Conservation (phyloP, 1,140 invertebrate genomes). For the Coelopa frigida region DNA sequence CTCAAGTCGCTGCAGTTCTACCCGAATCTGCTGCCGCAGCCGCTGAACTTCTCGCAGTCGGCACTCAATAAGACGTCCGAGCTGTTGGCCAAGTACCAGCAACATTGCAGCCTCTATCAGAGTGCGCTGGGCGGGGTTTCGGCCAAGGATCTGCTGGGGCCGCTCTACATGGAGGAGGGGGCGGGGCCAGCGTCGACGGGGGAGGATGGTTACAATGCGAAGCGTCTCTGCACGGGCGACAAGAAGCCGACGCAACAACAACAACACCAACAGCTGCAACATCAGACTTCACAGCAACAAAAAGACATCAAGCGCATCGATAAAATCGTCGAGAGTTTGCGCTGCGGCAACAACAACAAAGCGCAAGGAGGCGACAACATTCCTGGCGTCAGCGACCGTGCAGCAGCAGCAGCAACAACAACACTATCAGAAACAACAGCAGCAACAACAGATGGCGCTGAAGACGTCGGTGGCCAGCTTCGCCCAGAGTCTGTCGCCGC, state of each 20-base stretch:
- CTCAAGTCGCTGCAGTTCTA: constrained; percentile 41
- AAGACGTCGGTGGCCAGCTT: constrained; percentile 26
- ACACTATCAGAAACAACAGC: constrained; percentile 1
- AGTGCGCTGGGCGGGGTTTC: constrained; percentile 16
- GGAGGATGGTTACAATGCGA: constrained; percentile 24
- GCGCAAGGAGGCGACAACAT: not conserved
- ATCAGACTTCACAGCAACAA: constrained; percentile 14
- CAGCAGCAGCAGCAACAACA: constrained; percentile 3
- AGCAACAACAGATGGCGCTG: constrained; percentile 17
- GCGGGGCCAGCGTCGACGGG: not conserved
- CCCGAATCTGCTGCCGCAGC: constrained; percentile 38
- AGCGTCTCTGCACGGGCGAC: constrained; percentile 20
- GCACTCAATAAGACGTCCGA: constrained; percentile 40
- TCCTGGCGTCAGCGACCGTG: not conserved
- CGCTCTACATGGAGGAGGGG: not conserved
- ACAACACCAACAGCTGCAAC: not conserved
- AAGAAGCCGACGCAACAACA: constrained; percentile 4
- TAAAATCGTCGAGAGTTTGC: constrained; percentile 33
- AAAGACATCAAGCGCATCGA: constrained; percentile 38
- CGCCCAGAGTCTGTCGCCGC: constrained; percentile 6
- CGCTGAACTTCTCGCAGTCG: constrained; percentile 41
- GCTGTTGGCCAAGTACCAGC: constrained; percentile 40
- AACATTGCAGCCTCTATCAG: constrained; percentile 37
- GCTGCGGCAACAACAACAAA: constrained; percentile 17
- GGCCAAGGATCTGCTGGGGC: constrained; percentile 13